Percentiles rank a stretch among this genome's conserved stretches.
phyloP scores from a whole-genome alignment of 2,888 invertebrate genomes.

The Drosophila colorata region DNA sequence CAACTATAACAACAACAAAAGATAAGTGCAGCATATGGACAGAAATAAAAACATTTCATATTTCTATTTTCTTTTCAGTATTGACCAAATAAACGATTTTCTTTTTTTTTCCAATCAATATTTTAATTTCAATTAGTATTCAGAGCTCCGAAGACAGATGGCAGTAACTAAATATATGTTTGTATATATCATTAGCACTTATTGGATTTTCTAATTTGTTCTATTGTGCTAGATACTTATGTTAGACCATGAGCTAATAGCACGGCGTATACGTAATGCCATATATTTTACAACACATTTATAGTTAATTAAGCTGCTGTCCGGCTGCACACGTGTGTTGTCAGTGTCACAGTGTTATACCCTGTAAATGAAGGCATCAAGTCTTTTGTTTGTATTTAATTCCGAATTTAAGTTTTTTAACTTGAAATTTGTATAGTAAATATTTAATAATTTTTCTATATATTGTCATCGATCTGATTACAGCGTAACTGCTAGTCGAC shows the following conservation, averaged over 20 bases:
- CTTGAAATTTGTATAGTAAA: background rate
- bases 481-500: background rate
- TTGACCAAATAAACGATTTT: background rate
- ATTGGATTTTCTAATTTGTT: conserved; percentile 22
- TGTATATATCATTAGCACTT: conserved; percentile 11
- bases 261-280: conserved; percentile 42
- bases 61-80: background rate
- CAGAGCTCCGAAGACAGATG: background rate
- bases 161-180: background rate
- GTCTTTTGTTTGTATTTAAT: background rate
- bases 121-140: background rate
- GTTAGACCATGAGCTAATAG: conserved; percentile 31
- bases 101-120: background rate
- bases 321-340: conserved; percentile 23
- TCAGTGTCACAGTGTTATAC: background rate
- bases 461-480: background rate
- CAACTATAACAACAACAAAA: background rate
- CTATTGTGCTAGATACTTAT: conserved; percentile 10
- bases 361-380: conserved; percentile 7
- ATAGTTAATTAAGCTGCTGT: conserved; percentile 47
- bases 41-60: background rate
- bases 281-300: conserved; percentile 28
- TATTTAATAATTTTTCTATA: background rate
- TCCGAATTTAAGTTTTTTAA: too few species aligned
- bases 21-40: background rate